Conservation (phyloP, 2,113 vertebrate genomes). For the Lophius piscatorius region DNA sequence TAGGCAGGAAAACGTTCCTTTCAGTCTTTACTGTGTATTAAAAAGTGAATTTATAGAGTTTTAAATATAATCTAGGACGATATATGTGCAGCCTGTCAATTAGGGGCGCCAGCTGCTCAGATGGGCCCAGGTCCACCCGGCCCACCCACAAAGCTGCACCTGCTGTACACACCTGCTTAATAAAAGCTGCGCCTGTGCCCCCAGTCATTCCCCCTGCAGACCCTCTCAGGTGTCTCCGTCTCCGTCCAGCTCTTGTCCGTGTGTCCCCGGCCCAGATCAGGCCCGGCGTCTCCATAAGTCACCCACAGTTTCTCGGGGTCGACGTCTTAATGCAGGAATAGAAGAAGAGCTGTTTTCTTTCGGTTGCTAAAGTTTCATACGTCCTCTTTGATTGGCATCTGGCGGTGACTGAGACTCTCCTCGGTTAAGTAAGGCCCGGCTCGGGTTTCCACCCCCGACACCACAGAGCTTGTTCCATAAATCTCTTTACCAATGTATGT, state of each 20-base stretch:
- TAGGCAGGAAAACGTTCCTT: too few species aligned
- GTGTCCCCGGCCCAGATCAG: constrained; percentile 29
- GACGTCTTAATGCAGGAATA: constrained; percentile 36
- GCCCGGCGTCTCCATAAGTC: constrained; percentile 8
- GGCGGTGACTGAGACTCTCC: constrained; percentile 42
- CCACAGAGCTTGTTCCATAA: constrained; percentile 32
- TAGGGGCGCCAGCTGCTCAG: too few species aligned
- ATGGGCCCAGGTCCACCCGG: too few species aligned
- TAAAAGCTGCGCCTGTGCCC: constrained; percentile 2
- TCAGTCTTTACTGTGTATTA: too few species aligned
- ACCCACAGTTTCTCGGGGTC: constrained; percentile 23
- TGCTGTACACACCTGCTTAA: too few species aligned
- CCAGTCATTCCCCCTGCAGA: constrained; percentile 5
- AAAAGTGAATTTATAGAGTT: too few species aligned
- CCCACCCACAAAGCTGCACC: too few species aligned
- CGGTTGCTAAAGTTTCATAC: constrained; percentile 50
- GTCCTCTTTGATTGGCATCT: constrained; percentile 55
- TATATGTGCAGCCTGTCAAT: too few species aligned
- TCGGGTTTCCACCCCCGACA: constrained; percentile 44
- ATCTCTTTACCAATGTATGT: constrained; percentile 30
- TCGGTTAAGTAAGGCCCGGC: constrained; percentile 47
- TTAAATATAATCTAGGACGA: too few species aligned
- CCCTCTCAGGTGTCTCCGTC: constrained; percentile 28
- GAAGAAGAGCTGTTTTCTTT: constrained; percentile 50
- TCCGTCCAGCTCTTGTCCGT: constrained; percentile 37